Evolutionary conservation across 1,140 invertebrate genomes (phyloP), one percentile per base, ranked within the genome.

Genomic region (Hetaerina americana): DNA sequence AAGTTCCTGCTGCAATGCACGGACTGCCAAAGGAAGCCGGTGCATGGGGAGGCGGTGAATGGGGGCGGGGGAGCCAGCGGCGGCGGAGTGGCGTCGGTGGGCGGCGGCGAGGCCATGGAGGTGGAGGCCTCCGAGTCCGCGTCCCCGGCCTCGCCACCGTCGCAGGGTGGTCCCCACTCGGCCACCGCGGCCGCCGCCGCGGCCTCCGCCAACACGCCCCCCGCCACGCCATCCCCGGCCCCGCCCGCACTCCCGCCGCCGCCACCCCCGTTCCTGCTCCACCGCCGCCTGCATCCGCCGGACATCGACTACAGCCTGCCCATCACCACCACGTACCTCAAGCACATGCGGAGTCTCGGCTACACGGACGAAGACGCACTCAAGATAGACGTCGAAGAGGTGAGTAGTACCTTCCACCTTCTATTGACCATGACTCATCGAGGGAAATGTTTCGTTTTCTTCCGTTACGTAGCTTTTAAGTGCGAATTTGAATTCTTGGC

Each of bases 1-100:
- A 89, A 93, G 75, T 97, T 97, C 81, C 87, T 97, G 27, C 89
- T 96, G 76, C 92, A 93, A 73, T 86, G 94, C 80, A 89, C 91
- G n/a, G 93, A 96, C 78, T 96, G 94, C 80, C 93, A 95, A 78
- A 89, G 93, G 77, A 88, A 93, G 72, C 92, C 93, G 75, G 40
- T 57, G 22, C 40, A 57, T 57, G 40, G 40, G 1, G 40, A 57
- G 10, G 40, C 40, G 15, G 22, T 87, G 92, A 75, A 89, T 92
- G 70, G 85, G 87, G 0, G 91, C 89, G 66, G 87, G 87, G 40
- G 18, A 73, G 57, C 71, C 69, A 72, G 29, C 31, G 67, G 18
- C 68, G 70, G 40, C 31, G 49, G 18, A 27, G 73, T n/a, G 73
- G 26, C 70, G 57, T 15, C 71, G n/a, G 29, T 26, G 26, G 27